Evolutionary conservation across 2,888 invertebrate species (phyloP).

Genomic region (Acanthosepion pharaonis): DNA sequence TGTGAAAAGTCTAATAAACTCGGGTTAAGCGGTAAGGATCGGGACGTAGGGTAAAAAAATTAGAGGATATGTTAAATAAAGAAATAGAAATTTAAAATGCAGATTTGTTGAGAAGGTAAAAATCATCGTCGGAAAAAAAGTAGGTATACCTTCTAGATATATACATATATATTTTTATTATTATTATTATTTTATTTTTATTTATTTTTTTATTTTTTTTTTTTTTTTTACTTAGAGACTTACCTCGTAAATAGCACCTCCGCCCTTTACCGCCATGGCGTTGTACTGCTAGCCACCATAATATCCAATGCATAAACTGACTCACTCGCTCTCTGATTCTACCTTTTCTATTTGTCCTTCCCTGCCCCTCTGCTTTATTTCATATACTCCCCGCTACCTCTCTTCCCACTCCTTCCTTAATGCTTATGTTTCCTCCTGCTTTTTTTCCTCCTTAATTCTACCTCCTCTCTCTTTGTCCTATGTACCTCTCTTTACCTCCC

Average conservation of each 20-base stretch:
- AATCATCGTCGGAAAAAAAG: no score
- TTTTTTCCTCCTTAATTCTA: background rate
- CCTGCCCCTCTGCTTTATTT: background rate
- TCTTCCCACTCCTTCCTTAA: background rate
- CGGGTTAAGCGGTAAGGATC: background rate
- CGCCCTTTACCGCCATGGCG: conserved; percentile 33
- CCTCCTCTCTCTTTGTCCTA: background rate
- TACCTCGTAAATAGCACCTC: background rate
- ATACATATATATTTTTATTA: background rate
- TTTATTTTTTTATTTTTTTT: background rate
- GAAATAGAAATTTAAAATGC: background rate
- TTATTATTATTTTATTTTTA: background rate
- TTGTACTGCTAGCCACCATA: conserved; percentile 33
- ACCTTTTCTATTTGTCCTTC: background rate
- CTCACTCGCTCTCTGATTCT: background rate
- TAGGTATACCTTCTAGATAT: background rate
- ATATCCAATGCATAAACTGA: background rate
- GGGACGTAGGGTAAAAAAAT: background rate
- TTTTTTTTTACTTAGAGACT: background rate
- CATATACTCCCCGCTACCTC: background rate
- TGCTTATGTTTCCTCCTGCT: background rate
- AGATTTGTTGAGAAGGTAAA: no score
- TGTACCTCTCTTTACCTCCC: background rate
- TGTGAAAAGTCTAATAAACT: background rate
- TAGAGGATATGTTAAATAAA: background rate